Percentiles rank a stretch among this genome's conserved stretches.
These are phyloP conservation scores for Podarcis muralis DNA, from an alignment of 2,113 vertebrate species.

Conservation along the genomic window DNA sequence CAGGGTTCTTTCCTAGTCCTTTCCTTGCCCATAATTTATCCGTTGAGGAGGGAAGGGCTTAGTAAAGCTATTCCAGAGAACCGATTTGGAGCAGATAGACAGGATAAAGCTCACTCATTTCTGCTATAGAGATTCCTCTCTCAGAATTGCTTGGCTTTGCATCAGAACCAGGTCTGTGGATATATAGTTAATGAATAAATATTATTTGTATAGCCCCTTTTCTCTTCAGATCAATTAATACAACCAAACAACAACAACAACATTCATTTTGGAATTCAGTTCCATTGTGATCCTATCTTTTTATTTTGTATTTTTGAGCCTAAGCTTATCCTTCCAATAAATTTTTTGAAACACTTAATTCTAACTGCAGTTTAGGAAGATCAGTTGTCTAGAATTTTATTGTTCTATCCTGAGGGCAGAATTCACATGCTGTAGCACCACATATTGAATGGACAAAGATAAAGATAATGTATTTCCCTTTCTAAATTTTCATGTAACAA, in stretches of 20 bases:
- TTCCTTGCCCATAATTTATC: too few species aligned
- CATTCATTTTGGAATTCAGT: conserved; percentile 50
- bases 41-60: too few species aligned
- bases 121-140: too few species aligned
- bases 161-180: background rate
- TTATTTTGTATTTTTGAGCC: conserved; percentile 42
- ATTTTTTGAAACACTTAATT: conserved; percentile 1
- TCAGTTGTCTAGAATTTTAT: conserved; percentile 42
- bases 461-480: background rate
- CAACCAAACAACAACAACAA: conserved; percentile 38
- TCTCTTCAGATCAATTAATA: background rate
- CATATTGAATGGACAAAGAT: background rate
- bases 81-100: too few species aligned
- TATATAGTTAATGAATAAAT: background rate
- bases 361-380: conserved; percentile 22
- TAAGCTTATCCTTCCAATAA: background rate
- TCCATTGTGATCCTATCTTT: conserved; percentile 17
- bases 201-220: background rate
- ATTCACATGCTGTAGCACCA: background rate
- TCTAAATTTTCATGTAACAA: background rate
- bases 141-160: too few species aligned
- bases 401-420: background rate
- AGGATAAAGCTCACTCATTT: too few species aligned
- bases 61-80: too few species aligned
- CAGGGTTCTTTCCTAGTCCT: too few species aligned